Base-by-base conservation (phyloP, 2,113 vertebrate genomes). In the Nothobranchius kuhntae region DNA sequence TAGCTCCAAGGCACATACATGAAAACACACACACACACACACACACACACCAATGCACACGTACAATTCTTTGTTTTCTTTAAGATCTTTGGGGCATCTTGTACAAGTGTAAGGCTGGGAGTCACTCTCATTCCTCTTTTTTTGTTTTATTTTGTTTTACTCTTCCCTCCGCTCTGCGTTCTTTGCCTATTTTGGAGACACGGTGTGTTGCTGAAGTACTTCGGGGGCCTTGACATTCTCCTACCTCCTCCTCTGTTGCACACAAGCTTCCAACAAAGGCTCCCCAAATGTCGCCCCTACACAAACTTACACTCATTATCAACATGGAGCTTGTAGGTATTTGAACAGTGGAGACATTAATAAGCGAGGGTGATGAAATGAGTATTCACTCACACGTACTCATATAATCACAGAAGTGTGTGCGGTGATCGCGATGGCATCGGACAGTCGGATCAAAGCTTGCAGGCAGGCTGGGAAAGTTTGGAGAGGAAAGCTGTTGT, bases 401-500 rank as follows among this genome's bases (percentile, higher is more conserved):
- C 46, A 50, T 13, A 77, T 13, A 71, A 74, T 68, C 71, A 61
- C 65, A 81, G 62, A 63, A 65, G 77, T 70, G 71, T 76, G 78
- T 63, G 45, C 47, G 44, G 77, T 79, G 88, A 91, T 78, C 68
- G 73, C 86, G 91, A 92, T 88, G 85, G 82, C 87, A 86, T 89
- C 80, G 88, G 91, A 92, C 90, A 90, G 85, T 75, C 69, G 82
- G 87, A 93, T 94, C 92, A 94, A 93, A 93, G 93, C 77, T 55
- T 30, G 65, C 58, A 78, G 86, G 84, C 85, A 90, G 91, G 92
- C 91, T 92, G 93, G 92, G 90, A 93, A 93, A 93, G 91, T 93
- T 94, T 91, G 89, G 89, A 89, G 89, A 91, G 90, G 86, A 89
- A 91, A 92, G 91, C 93, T 91, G 91, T 92, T 92, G 91, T 94